Conservation (phyloP, 2,797 vertebrate genomes). For the Sciurus vulgaris region DNA sequence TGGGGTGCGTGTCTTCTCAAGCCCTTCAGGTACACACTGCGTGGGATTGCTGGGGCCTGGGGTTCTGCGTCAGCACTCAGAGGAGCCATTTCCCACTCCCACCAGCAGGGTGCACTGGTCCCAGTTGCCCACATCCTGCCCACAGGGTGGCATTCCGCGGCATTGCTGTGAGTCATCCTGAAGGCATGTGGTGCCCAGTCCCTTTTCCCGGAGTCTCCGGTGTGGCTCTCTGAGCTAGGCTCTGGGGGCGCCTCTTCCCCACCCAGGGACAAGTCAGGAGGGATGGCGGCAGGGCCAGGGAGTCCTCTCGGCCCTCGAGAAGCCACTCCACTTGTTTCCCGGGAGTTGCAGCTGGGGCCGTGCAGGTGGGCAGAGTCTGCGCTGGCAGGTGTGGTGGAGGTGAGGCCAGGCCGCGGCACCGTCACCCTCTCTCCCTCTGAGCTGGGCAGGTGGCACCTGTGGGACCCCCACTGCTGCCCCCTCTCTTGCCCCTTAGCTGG, state of each 20-base stretch:
- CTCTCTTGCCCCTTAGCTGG: too few relatives aligned
- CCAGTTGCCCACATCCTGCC: background rate
- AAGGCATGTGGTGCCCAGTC: fast-evolving
- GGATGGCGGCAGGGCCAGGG: background rate
- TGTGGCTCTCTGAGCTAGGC: background rate
- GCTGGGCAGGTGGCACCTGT: too few relatives aligned
- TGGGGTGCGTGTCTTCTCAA: background rate
- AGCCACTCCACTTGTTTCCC: too few relatives aligned
- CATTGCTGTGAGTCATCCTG: background rate
- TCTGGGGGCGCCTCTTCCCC: background rate
- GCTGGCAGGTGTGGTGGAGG: too few relatives aligned
- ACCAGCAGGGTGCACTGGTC: background rate
- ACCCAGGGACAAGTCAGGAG: background rate
- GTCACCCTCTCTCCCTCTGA: too few relatives aligned
- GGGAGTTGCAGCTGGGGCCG: too few relatives aligned
- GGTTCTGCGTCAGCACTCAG: background rate
- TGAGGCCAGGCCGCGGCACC: too few relatives aligned
- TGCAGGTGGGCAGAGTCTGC: too few relatives aligned
- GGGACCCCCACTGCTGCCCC: too few relatives aligned
- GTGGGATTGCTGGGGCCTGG: background rate
- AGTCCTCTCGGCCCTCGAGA: background rate
- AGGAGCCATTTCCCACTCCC: too few relatives aligned
- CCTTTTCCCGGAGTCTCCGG: background rate
- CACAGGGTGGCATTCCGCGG: fast-evolving
- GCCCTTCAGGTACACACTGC: too few relatives aligned